Percentiles rank a stretch among this genome's conserved stretches.
These are phyloP conservation scores for Leucophenga varia DNA, from an alignment of 1,140 invertebrate genomes.

Conservation along the genomic window DNA sequence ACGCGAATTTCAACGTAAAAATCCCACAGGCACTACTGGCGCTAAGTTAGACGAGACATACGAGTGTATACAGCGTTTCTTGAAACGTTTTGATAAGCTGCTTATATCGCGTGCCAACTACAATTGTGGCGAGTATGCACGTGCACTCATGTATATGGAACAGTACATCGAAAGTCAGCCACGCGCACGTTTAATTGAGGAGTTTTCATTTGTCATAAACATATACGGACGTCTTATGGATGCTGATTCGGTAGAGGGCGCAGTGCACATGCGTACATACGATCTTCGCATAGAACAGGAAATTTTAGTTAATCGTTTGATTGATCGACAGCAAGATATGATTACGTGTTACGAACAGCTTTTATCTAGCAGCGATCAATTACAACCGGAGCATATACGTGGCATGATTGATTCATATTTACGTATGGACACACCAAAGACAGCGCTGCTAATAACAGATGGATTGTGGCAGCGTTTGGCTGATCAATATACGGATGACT, in stretches of 20 bases:
- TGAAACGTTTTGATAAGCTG: slow-evolving; percentile 66
- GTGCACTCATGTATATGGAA: slow-evolving; percentile 74
- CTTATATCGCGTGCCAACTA: slow-evolving; percentile 70
- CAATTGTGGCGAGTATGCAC: slow-evolving; percentile 70
- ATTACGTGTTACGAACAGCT: slow-evolving; percentile 75
- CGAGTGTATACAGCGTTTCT: slow-evolving; percentile 58
- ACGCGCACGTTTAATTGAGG: slow-evolving; percentile 60
- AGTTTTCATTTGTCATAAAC: slow-evolving; percentile 66
- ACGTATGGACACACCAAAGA: slow-evolving; percentile 74
- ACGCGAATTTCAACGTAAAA: slow-evolving; percentile 61
- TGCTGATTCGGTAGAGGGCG: slow-evolving; percentile 73
- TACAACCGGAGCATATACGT: slow-evolving; percentile 45
- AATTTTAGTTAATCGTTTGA: slow-evolving; percentile 72
- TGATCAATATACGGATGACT: slow-evolving; percentile 57
- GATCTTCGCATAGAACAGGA: slow-evolving; percentile 70
- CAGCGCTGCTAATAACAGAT: slow-evolving; percentile 69
- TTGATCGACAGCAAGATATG: slow-evolving; percentile 72
- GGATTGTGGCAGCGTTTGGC: slow-evolving; percentile 58
- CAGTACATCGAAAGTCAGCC: slow-evolving; percentile 65
- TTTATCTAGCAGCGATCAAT: slow-evolving; percentile 58
- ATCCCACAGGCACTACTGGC: slow-evolving; percentile 20
- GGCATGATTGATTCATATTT: slow-evolving; percentile 70
- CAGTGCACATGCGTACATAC: slow-evolving; percentile 65
- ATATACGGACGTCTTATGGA: slow-evolving; percentile 77
- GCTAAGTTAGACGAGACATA: slow-evolving; percentile 45